phyloP scores from a whole-genome alignment of 92 coral and sea anemone genomes.

The Porites divaricata region DNA sequence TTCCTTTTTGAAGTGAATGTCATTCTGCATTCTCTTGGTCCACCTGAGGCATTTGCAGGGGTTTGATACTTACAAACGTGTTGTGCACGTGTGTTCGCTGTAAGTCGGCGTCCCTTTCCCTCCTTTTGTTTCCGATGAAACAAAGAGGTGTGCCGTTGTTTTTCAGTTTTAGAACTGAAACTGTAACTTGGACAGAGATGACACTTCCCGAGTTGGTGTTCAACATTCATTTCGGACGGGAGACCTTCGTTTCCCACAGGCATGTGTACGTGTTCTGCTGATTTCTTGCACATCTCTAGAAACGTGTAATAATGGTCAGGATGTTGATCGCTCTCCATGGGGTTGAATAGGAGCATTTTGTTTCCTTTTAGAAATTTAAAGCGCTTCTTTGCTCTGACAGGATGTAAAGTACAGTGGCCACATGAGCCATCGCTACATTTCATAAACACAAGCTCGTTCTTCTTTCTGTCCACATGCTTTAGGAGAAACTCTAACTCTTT shows the following conservation, averaged over 20 bases:
- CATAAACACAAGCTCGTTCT: conserved; percentile 48
- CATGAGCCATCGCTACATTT: conserved; percentile 58
- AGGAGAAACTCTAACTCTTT: too few relatives aligned
- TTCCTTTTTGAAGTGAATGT: too few relatives aligned
- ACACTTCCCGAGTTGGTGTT: background rate
- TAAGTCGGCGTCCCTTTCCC: too few relatives aligned
- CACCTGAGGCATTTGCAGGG: too few relatives aligned
- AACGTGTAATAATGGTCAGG: conserved; percentile 57
- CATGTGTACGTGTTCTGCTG: conserved; percentile 23
- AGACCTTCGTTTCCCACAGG: background rate
- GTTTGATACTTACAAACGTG: too few relatives aligned
- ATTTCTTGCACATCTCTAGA: conserved; percentile 51
- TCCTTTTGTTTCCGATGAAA: too few relatives aligned
- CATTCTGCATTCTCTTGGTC: too few relatives aligned
- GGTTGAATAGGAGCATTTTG: conserved; percentile 47
- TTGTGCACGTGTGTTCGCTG: too few relatives aligned
- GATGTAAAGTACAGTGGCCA: conserved; percentile 45
- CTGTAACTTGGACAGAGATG: too few relatives aligned
- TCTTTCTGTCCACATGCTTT: background rate
- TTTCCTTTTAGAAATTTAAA: conserved; percentile 32
- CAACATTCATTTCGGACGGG: too few relatives aligned
- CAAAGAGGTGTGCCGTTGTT: too few relatives aligned
- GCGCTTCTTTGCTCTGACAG: conserved; percentile 53
- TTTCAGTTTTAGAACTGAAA: background rate
- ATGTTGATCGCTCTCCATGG: conserved; percentile 36